phyloP scores from a whole-genome alignment of 2,888 invertebrate species.

The Agrochola lychnidis region DNA sequence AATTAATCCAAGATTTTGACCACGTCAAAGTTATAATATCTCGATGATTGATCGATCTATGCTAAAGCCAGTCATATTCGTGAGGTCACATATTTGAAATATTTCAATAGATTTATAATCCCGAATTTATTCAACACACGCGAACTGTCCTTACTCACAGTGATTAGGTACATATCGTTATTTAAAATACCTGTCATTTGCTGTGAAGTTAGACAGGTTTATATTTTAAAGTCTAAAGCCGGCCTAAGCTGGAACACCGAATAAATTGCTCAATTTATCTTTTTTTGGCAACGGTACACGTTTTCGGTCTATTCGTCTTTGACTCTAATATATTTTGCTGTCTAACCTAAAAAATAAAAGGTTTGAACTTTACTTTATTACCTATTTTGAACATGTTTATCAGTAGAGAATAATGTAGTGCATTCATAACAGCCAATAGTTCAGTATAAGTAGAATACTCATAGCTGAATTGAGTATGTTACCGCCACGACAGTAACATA shows the following conservation, averaged over 20 bases:
- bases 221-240: conserved; percentile 63
- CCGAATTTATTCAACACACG: conserved; percentile 24
- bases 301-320: conserved; percentile 62
- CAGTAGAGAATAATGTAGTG: conserved; percentile 1
- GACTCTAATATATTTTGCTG: conserved; percentile 62
- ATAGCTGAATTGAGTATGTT: not conserved
- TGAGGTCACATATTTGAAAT: conserved; percentile 4
- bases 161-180: conserved; percentile 40
- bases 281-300: conserved; percentile 68
- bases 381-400: conserved; percentile 13
- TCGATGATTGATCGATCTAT: conserved; percentile 18
- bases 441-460: not conserved
- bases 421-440: not conserved
- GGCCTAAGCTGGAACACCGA: conserved; percentile 63
- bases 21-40: not conserved
- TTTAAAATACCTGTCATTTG: conserved; percentile 55
- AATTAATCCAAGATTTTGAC: conserved; percentile 6
- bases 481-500: no score
- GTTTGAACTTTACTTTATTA: conserved; percentile 18
- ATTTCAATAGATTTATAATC: conserved; percentile 19
- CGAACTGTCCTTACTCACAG: conserved; percentile 5
- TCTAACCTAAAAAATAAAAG: conserved; percentile 56
- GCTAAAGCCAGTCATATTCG: not conserved
- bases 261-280: conserved; percentile 70
- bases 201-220: conserved; percentile 55